A percentile compares a stretch with the other conserved stretches of the same genome.
Conservation (phyloP, 2,888 invertebrate genomes). For the Leucozona laternaria region DNA sequence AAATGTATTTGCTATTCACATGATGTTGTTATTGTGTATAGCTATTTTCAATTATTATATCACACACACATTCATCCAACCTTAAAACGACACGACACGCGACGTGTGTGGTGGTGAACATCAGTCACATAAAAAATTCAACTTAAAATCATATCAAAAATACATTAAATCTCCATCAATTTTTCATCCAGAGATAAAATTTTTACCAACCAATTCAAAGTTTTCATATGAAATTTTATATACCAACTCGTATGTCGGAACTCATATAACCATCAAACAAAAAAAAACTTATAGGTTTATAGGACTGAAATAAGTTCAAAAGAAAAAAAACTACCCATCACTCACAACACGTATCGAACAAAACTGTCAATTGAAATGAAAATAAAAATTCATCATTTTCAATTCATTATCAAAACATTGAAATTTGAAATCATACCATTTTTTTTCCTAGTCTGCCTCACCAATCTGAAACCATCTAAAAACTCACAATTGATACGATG, state of each 20-base stretch:
- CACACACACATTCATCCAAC: not conserved
- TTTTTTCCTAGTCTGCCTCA: no score
- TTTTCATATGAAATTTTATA: not conserved
- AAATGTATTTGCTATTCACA: not conserved
- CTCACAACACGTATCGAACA: constrained; percentile 54
- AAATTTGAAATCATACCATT: constrained; percentile 26
- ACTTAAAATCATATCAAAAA: constrained; percentile 66
- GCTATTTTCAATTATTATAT: no score
- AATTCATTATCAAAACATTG: constrained; percentile 72
- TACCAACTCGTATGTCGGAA: not conserved
- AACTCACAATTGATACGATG: not conserved
- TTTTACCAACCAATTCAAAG: constrained; percentile 15
- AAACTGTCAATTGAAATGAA: constrained; percentile 65
- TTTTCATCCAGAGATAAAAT: not conserved
- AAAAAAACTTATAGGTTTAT: not conserved
- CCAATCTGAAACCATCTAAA: not conserved
- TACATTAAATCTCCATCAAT: constrained; percentile 66
- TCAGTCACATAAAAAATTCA: not conserved
- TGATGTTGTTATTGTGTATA: not conserved
- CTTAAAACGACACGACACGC: not conserved
- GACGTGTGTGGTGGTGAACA: not conserved
- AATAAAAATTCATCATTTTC: constrained; percentile 74
- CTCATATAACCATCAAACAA: not conserved
- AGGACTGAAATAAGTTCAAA: constrained; percentile 13
- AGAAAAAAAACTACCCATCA: constrained; percentile 7